Base-by-base conservation (phyloP, 2,797 vertebrate species). In the Antrozous pallidus region DNA sequence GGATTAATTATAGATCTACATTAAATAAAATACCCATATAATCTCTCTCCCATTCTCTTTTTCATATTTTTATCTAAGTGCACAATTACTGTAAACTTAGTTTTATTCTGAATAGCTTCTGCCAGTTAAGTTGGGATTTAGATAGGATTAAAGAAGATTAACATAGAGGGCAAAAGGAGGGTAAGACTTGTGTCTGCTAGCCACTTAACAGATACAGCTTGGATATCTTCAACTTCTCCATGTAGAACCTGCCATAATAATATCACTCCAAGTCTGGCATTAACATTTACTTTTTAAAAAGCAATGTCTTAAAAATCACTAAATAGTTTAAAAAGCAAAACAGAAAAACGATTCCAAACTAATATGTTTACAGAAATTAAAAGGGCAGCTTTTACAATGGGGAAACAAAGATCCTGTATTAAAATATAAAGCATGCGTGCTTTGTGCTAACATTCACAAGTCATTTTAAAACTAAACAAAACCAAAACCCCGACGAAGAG, bases 101-200 rank as follows among this genome's bases (percentile, higher is more conserved):
- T 54, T 47, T 90, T 95, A 70, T 42, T 95, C 94, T 92, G 95
- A 45, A 42, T 40, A 96, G 90, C 75, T 95, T 97, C 95, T 94
- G 28, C 74, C 47, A 95, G 81, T 33, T 24, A 93, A 91, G 97
- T 97, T 98, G 97, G 97, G 94, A 96, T 95, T 98, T 96, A 97
- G 67, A 61, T 0, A 81, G 77, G 96, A 98, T 98, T 98, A 98
- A 83, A 45, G 97, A 83, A 45, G 97, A 98, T 98, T 98, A 98
- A 92, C 93, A 49, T 5, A 94, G 87, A 95, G 98, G 98, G 96
- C 98, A 98, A 95, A 97, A 81, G 96, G 87, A 98, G 97, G 98
- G 92, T 97, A 96, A 96, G 94, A 69, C 4, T 78, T 51, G n/a
- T 45, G 70, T 45, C 85, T 86, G 73, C 83, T 69, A 93, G 26